Conservation (phyloP, 2,888 invertebrate genomes). For the Acrobasis consociella region DNA sequence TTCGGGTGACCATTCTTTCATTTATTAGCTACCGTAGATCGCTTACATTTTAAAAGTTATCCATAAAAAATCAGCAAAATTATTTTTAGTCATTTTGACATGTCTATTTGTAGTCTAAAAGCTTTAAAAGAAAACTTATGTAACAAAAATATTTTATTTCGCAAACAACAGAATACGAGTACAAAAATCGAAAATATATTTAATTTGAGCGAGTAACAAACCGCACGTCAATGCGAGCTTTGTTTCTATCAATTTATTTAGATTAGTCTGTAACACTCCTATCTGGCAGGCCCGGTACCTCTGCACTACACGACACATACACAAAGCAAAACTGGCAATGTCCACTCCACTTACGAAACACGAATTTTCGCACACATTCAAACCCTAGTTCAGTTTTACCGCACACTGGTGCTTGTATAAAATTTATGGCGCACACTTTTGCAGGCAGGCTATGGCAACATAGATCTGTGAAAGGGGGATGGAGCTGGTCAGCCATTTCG, state of each 20-base stretch:
- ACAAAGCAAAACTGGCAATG: conserved; percentile 74
- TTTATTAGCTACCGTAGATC: no score
- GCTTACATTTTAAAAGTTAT: no score
- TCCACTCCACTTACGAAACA: conserved; percentile 72
- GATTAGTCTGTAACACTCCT: conserved; percentile 57
- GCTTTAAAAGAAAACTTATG: not conserved
- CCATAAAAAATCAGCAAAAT: no score
- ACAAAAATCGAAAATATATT: conserved; percentile 41
- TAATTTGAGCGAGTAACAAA: conserved; percentile 60
- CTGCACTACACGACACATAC: conserved; percentile 59
- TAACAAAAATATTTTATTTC: no score
- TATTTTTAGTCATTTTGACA: conserved; percentile 36
- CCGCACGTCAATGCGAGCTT: conserved; percentile 48
- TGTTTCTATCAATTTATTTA: conserved; percentile 69
- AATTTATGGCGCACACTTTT: conserved; percentile 83
- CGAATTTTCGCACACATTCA: conserved; percentile 77
- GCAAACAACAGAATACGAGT: not conserved
- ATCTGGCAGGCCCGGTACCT: conserved; percentile 59
- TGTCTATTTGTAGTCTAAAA: not conserved
- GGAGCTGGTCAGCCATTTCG: conserved; percentile 79
- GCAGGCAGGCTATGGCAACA: conserved; percentile 68
- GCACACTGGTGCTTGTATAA: conserved; percentile 77
- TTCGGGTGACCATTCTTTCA: conserved; percentile 42
- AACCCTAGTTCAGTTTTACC: conserved; percentile 70
- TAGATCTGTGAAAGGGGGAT: conserved; percentile 67